Base-by-base conservation (phyloP, 1,140 invertebrate species). In the Phocides pigmalion region DNA sequence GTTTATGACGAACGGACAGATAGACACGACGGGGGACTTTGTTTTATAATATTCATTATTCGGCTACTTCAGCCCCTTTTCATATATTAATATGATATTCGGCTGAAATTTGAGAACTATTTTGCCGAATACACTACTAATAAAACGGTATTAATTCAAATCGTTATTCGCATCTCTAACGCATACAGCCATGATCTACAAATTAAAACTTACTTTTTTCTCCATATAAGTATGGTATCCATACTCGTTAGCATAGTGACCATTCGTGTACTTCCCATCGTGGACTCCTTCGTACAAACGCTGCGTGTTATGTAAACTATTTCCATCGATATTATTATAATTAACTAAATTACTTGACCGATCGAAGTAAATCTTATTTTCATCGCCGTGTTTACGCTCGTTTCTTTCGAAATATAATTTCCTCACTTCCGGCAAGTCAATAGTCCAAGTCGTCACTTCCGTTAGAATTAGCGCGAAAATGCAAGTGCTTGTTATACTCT, bases 391-490 rank as follows among this genome's bases (percentile, higher is more conserved):
- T 12, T 71, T 70, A 2, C 42, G 20, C 2, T 68, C 44, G 9
- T 72, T 56, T 39, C 44, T 62, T 68, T 71, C 73, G 17, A 16
- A 74, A 68, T 47, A 61, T 28, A 70, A 76, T 32, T 74, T 78
- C 20, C 82, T 66, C 35, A 81, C 73, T 74, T 79, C 79, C 28
- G 75, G 70, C 56, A 84, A 64, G 63, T 88, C 79, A 12, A 84
- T 71, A 0, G 82, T 88, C 85, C 85, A 88, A 28, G 76, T 49
- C 3, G 54, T 28, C 16, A 82, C 75, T 54, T 76, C 49, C 44
- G 68, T 53, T 5, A 72, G 58, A 32, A 69, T 54, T 12, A 68
- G 20, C 39, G 56, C 59, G n/a, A 58, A 54, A 37, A 70, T 22
- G 3, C 66, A 61, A 42, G 50, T 37, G 5, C 28, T 12, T 41